phyloP scores from a whole-genome alignment of 2,113 vertebrate species.

The Fulmarus glacialis region DNA sequence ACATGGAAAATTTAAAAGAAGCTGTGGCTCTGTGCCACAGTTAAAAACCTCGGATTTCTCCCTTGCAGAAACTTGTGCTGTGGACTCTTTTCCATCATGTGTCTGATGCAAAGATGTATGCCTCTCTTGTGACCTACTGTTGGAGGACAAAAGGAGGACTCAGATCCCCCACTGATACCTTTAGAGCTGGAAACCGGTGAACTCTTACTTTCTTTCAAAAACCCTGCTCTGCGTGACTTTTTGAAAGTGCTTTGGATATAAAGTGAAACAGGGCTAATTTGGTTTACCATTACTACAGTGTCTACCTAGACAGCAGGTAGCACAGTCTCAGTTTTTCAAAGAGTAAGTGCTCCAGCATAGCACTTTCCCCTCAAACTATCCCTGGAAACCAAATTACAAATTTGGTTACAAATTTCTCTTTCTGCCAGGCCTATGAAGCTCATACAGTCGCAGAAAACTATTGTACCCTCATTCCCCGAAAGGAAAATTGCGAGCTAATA shows the following conservation, averaged over 20 bases:
- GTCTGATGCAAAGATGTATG: not conserved
- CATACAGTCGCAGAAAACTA: not conserved
- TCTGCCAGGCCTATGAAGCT: not conserved
- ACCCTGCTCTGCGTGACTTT: not conserved
- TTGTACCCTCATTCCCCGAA: not conserved
- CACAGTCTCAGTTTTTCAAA: not conserved
- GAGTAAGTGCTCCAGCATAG: not conserved
- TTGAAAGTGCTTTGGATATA: not conserved
- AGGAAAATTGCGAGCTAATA: not conserved
- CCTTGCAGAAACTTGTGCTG: not conserved
- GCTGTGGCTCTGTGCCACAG: not conserved
- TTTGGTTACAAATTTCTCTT: not conserved
- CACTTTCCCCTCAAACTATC: not conserved
- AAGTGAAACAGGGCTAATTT: not conserved
- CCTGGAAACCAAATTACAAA: not conserved
- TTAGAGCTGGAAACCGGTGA: not conserved
- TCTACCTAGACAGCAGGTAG: not conserved
- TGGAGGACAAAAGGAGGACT: not conserved
- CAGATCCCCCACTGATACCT: not conserved
- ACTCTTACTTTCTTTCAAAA: not conserved
- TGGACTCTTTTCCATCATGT: not conserved
- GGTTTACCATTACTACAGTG: not conserved
- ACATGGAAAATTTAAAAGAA: not conserved
- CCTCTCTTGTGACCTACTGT: not conserved
- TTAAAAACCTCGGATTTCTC: not conserved